Evolutionary conservation across 2,113 vertebrate species (phyloP), one percentile per base, ranked within the genome.

Genomic region (Labeo catla): DNA sequence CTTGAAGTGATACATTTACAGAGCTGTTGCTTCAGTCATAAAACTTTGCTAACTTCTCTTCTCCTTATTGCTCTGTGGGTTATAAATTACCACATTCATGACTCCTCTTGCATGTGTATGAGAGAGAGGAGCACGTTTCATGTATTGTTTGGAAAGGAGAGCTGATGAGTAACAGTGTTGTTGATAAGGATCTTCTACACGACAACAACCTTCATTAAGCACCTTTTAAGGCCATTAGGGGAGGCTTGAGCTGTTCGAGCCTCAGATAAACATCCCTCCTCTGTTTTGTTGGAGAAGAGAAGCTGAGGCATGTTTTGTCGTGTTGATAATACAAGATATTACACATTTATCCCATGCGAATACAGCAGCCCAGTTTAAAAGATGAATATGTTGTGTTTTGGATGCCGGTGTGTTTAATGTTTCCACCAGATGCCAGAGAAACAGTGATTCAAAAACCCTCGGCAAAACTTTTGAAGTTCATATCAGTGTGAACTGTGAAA

Each of bases 181-280:
- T 77, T 34, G 12, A 54, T 77, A 52, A 77, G 23, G 12, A 54
- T 52, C 2, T 54, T 54, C 49, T 54, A 77, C 23, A 77, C 4
- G 49, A 77, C n/a, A 8, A 77, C 28, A 19, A 34, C 8, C 76
- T 54, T 34, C 50, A 19, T 52, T 36, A 77, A 77, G 23, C 13
- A 77, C 76, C 76, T 34, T 77, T 77, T 77, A 77, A 77, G 49
- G 76, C 50, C 50, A 54, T 34, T 54, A 12, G 72, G n/a, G 21
- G 11, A 77, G n/a, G 23, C 74, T 52, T 28, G 13, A 34, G 23
- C 23, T 76, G 74, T 50, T 6, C 2, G 21, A 47, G 72, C 10
- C 72, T 74, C 21, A 54, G 74, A 77, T 54, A 77, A 77, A 77
- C 50, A 77, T 28, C 23, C 13, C 74, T 52, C 23, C 74, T 77